phyloP scores from a whole-genome alignment of 2,888 invertebrate species.

The Ophion slaviceki region DNA sequence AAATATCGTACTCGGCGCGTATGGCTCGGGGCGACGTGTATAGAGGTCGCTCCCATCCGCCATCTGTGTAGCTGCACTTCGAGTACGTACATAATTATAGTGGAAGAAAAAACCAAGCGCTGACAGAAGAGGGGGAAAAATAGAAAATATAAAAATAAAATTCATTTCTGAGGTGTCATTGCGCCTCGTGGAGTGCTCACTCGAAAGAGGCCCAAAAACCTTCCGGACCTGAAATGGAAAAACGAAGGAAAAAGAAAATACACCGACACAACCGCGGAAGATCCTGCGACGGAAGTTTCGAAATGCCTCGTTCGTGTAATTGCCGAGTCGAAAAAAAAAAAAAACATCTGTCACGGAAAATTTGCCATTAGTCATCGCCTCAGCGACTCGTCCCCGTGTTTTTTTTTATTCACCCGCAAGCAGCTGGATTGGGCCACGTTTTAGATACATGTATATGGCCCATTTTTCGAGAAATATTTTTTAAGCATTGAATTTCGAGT shows the following conservation, averaged over 20 bases:
- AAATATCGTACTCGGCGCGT: slow-evolving; percentile 18
- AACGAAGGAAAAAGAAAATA: background rate
- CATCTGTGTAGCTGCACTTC: slow-evolving; percentile 23
- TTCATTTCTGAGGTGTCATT: slow-evolving; percentile 46
- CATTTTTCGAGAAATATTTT: too few species aligned
- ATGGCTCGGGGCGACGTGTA: slow-evolving; percentile 27
- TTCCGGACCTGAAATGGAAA: too few species aligned
- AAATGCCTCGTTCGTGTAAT: slow-evolving; percentile 29
- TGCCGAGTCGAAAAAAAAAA: slow-evolving; percentile 16
- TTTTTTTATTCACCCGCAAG: background rate
- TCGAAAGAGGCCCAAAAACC: too few species aligned
- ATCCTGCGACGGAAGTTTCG: slow-evolving; percentile 65
- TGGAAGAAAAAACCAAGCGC: slow-evolving; percentile 3
- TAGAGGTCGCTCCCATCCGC: slow-evolving; percentile 22
- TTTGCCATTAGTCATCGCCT: slow-evolving; percentile 45
- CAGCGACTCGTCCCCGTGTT: background rate
- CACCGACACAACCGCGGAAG: slow-evolving; percentile 33
- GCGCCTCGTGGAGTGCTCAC: slow-evolving; percentile 6
- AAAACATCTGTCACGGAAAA: slow-evolving; percentile 43
- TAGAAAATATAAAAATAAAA: background rate
- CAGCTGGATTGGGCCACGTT: too few species aligned
- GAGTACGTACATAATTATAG: background rate
- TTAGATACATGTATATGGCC: too few species aligned
- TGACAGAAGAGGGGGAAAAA: background rate
- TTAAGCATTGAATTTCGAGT: too few species aligned